Base-by-base conservation (phyloP, 2,113 vertebrate species). In the Ctenomys sociabilis region DNA sequence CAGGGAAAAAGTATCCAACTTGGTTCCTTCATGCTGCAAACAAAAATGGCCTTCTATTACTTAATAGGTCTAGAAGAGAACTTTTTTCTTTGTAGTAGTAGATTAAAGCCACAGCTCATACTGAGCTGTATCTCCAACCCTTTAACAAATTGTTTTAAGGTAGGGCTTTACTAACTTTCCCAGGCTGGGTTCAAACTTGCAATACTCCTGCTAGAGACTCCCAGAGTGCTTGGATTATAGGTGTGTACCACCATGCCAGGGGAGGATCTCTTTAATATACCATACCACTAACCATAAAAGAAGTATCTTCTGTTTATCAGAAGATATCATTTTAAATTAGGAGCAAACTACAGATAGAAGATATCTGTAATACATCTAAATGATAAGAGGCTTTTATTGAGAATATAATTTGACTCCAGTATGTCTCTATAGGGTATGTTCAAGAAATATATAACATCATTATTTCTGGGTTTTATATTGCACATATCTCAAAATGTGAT, bases 381-480 rank as follows among this genome's bases (percentile, higher is more conserved):
- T 70, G 32, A 57, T 75, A 82, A 59, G 26, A 82, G 66, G 40
- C 66, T 91, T 21, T 30, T 64, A n/a, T 91, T 66, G 32, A 86
- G 19, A 82, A 66, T 82, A 81, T 54, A 61, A 45, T 87, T 43
- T 66, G 32, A 91, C n/a, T 32, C 57, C 70, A 80, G 24, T 78
- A 59, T 52, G 12, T 77, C 30, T 30, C 32, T 70, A 52, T 14
- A 49, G 28, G 35, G 32, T 45, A 43, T 75, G 40, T 61, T 40
- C n/a, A 88, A 66, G 59, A 82, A 82, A 49, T 89, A 82, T 88
- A 59, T 86, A 82, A 30, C 49, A 75, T 85, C 28, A 43, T 64
- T 90, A 77, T 88, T 88, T 96, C 40, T 84, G 52, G 70, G 73
- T 70, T 84, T 70, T 88, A 49, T 73, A 52, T 14, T 87, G 26